phyloP scores from a whole-genome alignment of 2,113 vertebrate species.

The Aspiorhynchus laticeps region DNA sequence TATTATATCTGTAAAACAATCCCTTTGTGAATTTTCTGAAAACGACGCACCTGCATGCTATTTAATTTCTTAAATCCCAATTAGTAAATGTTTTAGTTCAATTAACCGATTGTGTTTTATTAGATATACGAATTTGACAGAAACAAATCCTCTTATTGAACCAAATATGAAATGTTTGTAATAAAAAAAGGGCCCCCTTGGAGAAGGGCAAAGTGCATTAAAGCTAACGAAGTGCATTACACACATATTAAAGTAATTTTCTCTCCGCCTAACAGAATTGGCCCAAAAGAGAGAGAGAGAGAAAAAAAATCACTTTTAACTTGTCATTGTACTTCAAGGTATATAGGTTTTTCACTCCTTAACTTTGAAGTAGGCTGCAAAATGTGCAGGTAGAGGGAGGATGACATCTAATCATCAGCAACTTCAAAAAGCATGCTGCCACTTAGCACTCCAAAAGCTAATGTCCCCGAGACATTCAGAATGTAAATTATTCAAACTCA shows the following conservation, averaged over 20 bases:
- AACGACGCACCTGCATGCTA: conserved; percentile 55
- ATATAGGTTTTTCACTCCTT: conserved; percentile 82
- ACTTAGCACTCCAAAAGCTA: conserved; percentile 95
- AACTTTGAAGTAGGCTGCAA: conserved; percentile 97
- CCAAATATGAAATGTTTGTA: conserved; percentile 71
- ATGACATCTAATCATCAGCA: conserved; percentile 98
- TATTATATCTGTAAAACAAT: conserved; percentile 9
- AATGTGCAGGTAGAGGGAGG: conserved; percentile 90
- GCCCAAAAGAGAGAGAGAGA: conserved; percentile 60
- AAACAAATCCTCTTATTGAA: conserved; percentile 74
- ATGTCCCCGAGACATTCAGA: conserved; percentile 98
- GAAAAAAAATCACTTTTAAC: conserved; percentile 88
- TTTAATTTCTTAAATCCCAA: conserved; percentile 72
- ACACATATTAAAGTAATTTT: conserved; percentile 99
- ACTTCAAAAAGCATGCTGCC: conserved; percentile 99
- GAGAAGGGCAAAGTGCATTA: conserved; percentile 85
- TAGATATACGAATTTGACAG: conserved; percentile 70
- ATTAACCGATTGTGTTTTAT: conserved; percentile 71
- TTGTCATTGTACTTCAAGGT: conserved; percentile 89
- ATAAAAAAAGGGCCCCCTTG: conserved; percentile 70
- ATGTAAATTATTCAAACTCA: conserved; percentile 99
- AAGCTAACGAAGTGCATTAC: conserved; percentile 99
- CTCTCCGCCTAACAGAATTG: conserved; percentile 95
- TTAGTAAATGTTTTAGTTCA: conserved; percentile 69
- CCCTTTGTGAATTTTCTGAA: conserved; percentile 30